phyloP scores from a whole-genome alignment of 1,140 invertebrate genomes.

The Catajapyx aquilonaris region DNA sequence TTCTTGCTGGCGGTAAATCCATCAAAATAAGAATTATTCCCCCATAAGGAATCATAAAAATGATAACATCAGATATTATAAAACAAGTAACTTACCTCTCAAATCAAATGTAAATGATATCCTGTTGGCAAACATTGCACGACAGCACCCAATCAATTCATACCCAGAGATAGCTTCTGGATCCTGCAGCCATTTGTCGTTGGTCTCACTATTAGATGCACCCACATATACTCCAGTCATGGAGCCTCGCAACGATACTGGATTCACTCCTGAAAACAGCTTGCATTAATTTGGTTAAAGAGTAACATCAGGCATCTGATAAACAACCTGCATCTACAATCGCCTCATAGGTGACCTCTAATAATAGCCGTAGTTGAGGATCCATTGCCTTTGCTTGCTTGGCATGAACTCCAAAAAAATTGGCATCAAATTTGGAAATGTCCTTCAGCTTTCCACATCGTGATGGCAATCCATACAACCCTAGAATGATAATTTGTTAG shows the following conservation, averaged over 20 bases:
- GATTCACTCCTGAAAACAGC: conserved; percentile 43
- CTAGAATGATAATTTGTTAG: too few species aligned
- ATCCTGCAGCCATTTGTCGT: conserved; percentile 54
- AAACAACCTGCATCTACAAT: conserved; percentile 86
- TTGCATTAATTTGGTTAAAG: conserved; percentile 3
- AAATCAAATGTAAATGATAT: conserved; percentile 48
- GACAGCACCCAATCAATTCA: conserved; percentile 59
- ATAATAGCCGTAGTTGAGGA: conserved; percentile 70
- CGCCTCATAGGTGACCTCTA: conserved; percentile 86
- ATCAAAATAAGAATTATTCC: too few species aligned
- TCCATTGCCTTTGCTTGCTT: conserved; percentile 93
- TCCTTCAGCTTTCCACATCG: conserved; percentile 80
- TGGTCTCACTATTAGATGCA: conserved; percentile 63
- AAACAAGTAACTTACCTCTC: conserved; percentile 20
- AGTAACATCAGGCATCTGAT: too few species aligned
- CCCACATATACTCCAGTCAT: conserved; percentile 83
- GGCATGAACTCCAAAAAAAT: conserved; percentile 82
- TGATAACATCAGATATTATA: too few species aligned
- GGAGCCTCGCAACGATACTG: conserved; percentile 48
- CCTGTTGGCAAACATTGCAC: conserved; percentile 79
- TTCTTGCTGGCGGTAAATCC: too few species aligned
- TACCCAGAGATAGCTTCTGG: conserved; percentile 70
- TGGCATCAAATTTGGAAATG: conserved; percentile 60
- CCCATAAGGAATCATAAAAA: too few species aligned
- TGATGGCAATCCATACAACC: conserved; percentile 56